These are phyloP conservation scores for Hydrophis major DNA, from an alignment of 2,797 vertebrate genomes.

Conservation along the genomic window DNA sequence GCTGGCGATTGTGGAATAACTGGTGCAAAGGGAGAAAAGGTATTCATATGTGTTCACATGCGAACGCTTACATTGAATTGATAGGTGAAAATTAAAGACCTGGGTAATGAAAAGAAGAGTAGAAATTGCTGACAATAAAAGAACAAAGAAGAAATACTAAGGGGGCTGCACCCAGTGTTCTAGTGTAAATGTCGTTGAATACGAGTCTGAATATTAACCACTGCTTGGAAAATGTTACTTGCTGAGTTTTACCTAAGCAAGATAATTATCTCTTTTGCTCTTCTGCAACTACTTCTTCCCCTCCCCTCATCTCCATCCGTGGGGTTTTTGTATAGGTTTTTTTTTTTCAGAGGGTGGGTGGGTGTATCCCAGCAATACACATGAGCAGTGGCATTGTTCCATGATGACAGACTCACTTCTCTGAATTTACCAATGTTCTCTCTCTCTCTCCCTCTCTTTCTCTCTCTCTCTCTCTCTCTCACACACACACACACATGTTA, in stretches of 20 bases:
- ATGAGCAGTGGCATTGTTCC: not conserved
- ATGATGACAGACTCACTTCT: not conserved
- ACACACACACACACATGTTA: too few species aligned
- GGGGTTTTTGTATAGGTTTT: not conserved
- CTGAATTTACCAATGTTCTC: not conserved
- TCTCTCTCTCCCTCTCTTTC: not conserved
- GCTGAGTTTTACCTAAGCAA: not conserved
- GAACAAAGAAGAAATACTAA: not conserved
- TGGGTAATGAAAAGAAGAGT: not conserved
- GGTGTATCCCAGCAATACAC: not conserved
- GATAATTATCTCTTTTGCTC: not conserved
- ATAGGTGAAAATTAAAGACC: not conserved
- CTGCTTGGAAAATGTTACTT: not conserved
- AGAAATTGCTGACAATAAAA: not conserved
- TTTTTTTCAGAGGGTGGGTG: not conserved
- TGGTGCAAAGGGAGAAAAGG: constrained; percentile 89
- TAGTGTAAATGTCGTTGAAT: not conserved
- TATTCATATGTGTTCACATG: constrained; percentile 48
- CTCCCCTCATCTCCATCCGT: not conserved
- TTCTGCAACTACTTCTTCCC: not conserved
- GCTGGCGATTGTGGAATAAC: constrained; percentile 75
- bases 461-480: too few species aligned
- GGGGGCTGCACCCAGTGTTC: not conserved
- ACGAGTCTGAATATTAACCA: not conserved
- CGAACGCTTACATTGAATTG: not conserved